phyloP scores from a whole-genome alignment of 1,140 invertebrate genomes.

The Drosophila oshimai region DNA sequence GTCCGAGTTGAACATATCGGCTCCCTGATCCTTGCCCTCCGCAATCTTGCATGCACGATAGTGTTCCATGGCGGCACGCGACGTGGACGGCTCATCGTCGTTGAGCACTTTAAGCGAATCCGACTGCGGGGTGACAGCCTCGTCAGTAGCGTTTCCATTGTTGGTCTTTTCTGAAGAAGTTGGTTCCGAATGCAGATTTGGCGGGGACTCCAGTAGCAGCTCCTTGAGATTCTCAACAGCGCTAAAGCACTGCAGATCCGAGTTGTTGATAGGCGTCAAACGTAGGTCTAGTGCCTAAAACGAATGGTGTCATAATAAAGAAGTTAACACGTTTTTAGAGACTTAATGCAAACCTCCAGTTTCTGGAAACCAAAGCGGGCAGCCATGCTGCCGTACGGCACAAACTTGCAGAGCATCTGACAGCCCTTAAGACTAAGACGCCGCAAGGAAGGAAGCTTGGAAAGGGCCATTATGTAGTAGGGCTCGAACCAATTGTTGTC shows the following conservation, averaged over 20 bases:
- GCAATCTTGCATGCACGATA: constrained; percentile 45
- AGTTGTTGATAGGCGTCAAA: constrained; percentile 86
- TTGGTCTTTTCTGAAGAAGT: constrained; percentile 7
- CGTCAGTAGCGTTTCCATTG: constrained; percentile 30
- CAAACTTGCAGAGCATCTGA: constrained; percentile 86
- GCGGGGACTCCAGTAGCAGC: constrained; percentile 85
- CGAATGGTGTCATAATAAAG: too few relatives aligned
- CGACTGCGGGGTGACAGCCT: constrained; percentile 3
- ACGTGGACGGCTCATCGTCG: constrained; percentile 70
- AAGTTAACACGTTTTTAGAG: background rate
- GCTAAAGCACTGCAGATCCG: constrained; percentile 87
- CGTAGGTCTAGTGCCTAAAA: constrained; percentile 85
- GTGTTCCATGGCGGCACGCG: constrained; percentile 53
- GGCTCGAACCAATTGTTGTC: constrained; percentile 88
- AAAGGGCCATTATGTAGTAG: constrained; percentile 87
- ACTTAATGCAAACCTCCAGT: constrained; percentile 84
- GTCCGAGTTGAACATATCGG: constrained; percentile 37
- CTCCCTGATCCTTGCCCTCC: constrained; percentile 15
- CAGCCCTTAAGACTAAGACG: constrained; percentile 86
- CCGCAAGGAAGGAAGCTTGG: constrained; percentile 86
- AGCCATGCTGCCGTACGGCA: constrained; percentile 89
- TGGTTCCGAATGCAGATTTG: constrained; percentile 26
- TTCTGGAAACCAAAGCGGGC: constrained; percentile 88
- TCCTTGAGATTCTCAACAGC: constrained; percentile 85
- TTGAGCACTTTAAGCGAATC: constrained; percentile 46